These are phyloP conservation scores for Cyprinella venusta DNA, from an alignment of 2,797 vertebrate species.

Conservation along the genomic window DNA sequence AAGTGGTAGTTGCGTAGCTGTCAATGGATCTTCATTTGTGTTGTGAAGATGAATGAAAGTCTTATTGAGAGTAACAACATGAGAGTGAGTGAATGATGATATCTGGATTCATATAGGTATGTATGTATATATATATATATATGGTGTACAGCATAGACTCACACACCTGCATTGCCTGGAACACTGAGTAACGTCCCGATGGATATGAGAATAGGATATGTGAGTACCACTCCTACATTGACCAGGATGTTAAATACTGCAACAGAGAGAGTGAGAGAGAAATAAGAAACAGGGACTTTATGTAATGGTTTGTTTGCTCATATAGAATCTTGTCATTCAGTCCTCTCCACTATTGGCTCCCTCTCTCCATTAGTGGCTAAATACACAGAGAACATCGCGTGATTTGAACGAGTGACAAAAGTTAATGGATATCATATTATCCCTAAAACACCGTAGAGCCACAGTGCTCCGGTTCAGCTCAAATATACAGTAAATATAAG, in stretches of 20 bases:
- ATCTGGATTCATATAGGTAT: too few relatives aligned
- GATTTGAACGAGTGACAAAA: conserved; percentile 28
- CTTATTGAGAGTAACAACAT: too few relatives aligned
- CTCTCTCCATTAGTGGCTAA: too few relatives aligned
- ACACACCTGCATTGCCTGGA: conserved; percentile 92
- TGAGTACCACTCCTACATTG: conserved; percentile 93
- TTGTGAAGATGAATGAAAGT: too few relatives aligned
- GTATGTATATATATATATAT: too few relatives aligned
- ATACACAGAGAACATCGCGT: conserved; percentile 14
- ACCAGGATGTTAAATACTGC: conserved; percentile 97
- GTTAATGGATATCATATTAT: conserved; percentile 33
- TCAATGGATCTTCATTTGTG: background rate
- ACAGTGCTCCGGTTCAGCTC: conserved; percentile 35
- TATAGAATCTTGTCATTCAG: background rate
- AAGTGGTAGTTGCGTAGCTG: background rate
- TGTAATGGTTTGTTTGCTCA: conserved; percentile 9
- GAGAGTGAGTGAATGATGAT: too few relatives aligned
- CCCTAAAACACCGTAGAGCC: conserved; percentile 32
- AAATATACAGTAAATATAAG: conserved; percentile 57
- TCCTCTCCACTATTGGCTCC: too few relatives aligned
- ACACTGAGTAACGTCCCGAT: conserved; percentile 98
- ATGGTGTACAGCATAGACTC: background rate
- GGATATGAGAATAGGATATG: conserved; percentile 97
- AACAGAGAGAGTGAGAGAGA: conserved; percentile 25
- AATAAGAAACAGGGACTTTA: background rate